Percentiles rank a stretch among this genome's conserved stretches.
phyloP scores from a whole-genome alignment of 2,888 invertebrate species.

The Azorinus chamasolen region DNA sequence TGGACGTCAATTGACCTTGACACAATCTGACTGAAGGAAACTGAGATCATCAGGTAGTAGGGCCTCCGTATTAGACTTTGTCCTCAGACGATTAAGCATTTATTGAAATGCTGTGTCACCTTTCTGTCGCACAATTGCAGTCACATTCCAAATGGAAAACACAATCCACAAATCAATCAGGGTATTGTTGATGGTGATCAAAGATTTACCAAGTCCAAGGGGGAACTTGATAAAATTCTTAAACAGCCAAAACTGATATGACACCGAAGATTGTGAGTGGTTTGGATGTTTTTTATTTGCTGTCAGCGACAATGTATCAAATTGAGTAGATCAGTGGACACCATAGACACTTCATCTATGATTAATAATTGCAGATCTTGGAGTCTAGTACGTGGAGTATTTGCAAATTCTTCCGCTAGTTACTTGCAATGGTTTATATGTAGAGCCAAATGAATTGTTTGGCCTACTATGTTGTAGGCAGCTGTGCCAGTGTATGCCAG shows the following conservation, averaged over 20 bases:
- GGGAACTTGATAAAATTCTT: slow-evolving; percentile 18
- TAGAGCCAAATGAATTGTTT: slow-evolving; percentile 22
- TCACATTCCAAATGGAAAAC: slow-evolving; percentile 4
- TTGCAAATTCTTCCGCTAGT: too few species aligned
- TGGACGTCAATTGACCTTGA: background rate
- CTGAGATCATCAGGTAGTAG: slow-evolving; percentile 27
- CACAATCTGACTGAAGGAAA: slow-evolving; percentile 14
- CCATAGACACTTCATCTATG: slow-evolving; percentile 26
- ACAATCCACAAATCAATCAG: too few species aligned
- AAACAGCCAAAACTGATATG: slow-evolving; percentile 13
- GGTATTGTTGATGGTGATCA: too few species aligned
- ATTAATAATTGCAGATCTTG: slow-evolving; percentile 10
- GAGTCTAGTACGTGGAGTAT: background rate
- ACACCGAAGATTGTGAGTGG: slow-evolving; percentile 7
- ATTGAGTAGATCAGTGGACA: background rate
- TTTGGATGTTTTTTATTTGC: slow-evolving; percentile 7
- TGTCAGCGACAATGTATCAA: background rate
- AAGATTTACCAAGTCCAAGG: too few species aligned
- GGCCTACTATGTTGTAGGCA: slow-evolving; percentile 16
- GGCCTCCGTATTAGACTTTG: slow-evolving; percentile 12
- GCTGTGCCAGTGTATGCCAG: slow-evolving; percentile 23
- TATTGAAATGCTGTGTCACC: slow-evolving; percentile 29
- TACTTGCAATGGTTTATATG: too few species aligned
- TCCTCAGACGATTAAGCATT: slow-evolving; percentile 28
- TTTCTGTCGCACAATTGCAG: slow-evolving; percentile 21